Conservation (phyloP, 2,113 vertebrate genomes). For the Nothocercus julius region DNA sequence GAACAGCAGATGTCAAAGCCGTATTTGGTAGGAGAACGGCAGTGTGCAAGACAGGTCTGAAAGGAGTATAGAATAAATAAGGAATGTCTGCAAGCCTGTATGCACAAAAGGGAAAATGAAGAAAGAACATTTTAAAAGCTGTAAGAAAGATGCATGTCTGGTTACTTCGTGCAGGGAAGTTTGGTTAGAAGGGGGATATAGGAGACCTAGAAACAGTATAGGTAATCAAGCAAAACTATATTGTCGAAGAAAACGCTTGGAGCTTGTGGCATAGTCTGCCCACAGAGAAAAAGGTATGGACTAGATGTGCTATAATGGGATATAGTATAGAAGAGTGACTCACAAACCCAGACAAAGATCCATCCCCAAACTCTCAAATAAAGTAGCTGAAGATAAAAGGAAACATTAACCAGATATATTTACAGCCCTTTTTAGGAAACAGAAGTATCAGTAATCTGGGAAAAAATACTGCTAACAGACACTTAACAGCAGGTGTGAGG, state of each 20-base stretch:
- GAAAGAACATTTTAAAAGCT: background rate
- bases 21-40: background rate
- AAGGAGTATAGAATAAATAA: background rate
- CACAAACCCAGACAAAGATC: background rate
- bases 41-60: background rate
- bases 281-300: background rate
- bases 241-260: background rate
- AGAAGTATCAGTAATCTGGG: conserved; percentile 15
- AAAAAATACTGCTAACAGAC: conserved; percentile 20
- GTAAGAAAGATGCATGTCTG: background rate
- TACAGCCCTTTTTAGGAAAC: background rate
- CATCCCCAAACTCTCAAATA: conserved; percentile 13
- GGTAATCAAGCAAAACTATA: background rate
- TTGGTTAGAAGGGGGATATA: background rate
- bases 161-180: background rate
- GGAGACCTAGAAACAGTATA: background rate
- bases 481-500: conserved; percentile 28
- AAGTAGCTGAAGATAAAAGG: background rate
- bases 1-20: background rate
- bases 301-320: background rate
- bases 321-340: background rate
- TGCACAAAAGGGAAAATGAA: background rate
- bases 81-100: background rate
- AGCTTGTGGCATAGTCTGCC: background rate
- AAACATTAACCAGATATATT: conserved; percentile 25